Evolutionary conservation across 2,113 vertebrate species (phyloP), one percentile per base, ranked within the genome.

Genomic region (Dermatemys mawii): DNA sequence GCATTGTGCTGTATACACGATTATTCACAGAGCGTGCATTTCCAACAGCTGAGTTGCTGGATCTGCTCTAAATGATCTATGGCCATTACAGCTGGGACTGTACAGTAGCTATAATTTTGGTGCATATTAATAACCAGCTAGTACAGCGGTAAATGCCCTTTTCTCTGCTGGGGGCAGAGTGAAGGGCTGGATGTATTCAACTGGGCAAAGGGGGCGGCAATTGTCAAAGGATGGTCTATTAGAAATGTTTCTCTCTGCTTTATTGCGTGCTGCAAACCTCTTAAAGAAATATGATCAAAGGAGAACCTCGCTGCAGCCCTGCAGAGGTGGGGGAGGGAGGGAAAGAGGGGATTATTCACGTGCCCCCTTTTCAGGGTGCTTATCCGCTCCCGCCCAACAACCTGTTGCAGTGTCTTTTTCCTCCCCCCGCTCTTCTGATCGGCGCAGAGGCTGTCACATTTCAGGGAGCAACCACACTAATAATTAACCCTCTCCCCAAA

Each of bases 71-170:
- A 96, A 93, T 92, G 95, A 97, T 96, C 97, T 95, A 96, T 92
- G 95, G 94, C 97, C 95, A 97, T 97, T 97, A 94, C 91, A 87
- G 75, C 91, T 94, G 97, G 95, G 48, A 5, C 46, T 90, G 94
- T 91, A 95, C 84, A 78, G 94, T 91, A 95, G 94, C 97, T 98
- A 92, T 97, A 98, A 98, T 98, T 98, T 98, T 93, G 95, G 88
- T 96, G 93, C 95, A 83, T 97, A 96, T 98, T 98, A 98, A 97
- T 97, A 98, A 97, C 94, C 93, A 94, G 94, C 96, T 95, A 96
- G 97, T 93, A 91, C 93, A 97, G 94, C 97, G 92, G 95, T 96
- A 96, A 96, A 98, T 88, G 97, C 84, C 96, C 97, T 96, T 94
- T 85, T 92, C 96, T 93, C 88, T 9, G 87, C 94, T 96, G 97